A percentile compares a stretch with the other conserved stretches of the same genome.
Conservation (phyloP, 92 coral and sea anemone genomes). For the Plumapathes pennacea region DNA sequence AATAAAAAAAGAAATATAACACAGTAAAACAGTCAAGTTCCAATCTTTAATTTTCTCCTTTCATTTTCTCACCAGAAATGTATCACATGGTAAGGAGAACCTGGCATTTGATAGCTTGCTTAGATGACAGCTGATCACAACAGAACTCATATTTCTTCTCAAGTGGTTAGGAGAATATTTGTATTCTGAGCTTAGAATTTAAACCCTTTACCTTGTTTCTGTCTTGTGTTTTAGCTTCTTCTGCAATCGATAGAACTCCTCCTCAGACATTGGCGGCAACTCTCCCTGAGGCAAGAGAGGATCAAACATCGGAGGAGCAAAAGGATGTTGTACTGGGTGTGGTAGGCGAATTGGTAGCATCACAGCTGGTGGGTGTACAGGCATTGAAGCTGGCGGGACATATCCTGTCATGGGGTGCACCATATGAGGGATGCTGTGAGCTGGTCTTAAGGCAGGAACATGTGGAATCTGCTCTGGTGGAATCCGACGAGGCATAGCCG, state of each 20-base stretch:
- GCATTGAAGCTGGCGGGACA: slow-evolving; percentile 24
- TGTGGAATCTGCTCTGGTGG: slow-evolving; percentile 73
- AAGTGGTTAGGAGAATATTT: too few relatives aligned
- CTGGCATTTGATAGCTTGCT: too few relatives aligned
- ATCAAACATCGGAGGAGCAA: slow-evolving; percentile 37
- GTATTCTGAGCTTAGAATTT: too few relatives aligned
- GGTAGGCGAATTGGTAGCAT: slow-evolving; percentile 37
- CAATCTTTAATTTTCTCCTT: too few relatives aligned
- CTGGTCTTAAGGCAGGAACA: slow-evolving; percentile 64
- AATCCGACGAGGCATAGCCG: slow-evolving; percentile 37
- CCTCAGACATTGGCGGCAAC: slow-evolving; percentile 75
- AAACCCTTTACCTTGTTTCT: slow-evolving; percentile 22
- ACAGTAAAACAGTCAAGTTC: too few relatives aligned
- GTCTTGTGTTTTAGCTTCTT: slow-evolving; percentile 51
- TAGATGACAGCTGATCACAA: too few relatives aligned
- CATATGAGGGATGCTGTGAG: slow-evolving; percentile 20
- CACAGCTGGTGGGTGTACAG: slow-evolving; percentile 40
- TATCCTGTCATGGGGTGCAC: slow-evolving; percentile 35
- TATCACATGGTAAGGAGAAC: too few relatives aligned
- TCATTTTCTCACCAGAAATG: too few relatives aligned
- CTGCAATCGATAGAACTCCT: slow-evolving; percentile 73
- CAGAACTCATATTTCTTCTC: too few relatives aligned
- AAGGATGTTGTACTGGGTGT: slow-evolving; percentile 23
- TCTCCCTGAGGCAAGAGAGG: slow-evolving; percentile 27
- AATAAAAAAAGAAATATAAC: too few relatives aligned